Conservation (phyloP, 2,113 vertebrate species). For the Bombycilla garrulus region DNA sequence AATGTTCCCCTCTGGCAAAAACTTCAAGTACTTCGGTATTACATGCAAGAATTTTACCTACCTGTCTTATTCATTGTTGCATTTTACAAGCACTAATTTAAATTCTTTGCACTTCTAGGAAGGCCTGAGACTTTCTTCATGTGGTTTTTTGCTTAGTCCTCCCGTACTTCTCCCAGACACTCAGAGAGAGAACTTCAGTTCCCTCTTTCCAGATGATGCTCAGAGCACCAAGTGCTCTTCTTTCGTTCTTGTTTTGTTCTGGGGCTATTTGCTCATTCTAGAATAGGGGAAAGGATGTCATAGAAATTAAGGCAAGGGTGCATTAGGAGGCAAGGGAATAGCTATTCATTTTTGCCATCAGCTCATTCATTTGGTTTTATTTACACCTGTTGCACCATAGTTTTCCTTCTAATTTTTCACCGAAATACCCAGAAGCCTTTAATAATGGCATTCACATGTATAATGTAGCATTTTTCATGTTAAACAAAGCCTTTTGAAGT, state of each 20-base stretch:
- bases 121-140: background rate
- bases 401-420: constrained; percentile 24
- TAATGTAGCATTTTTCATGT: constrained; percentile 32
- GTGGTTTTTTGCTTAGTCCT: background rate
- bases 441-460: constrained; percentile 35
- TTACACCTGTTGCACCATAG: constrained; percentile 18
- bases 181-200: background rate
- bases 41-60: constrained; percentile 6
- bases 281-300: background rate
- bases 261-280: background rate
- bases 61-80: background rate
- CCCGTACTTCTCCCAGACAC: background rate
- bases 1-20: constrained; percentile 38
- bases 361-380: constrained; percentile 7
- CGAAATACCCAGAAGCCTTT: constrained; percentile 31
- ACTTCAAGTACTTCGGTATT: constrained; percentile 11
- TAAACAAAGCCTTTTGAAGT: constrained; percentile 30
- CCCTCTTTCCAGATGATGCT: background rate
- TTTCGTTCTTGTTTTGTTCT: background rate
- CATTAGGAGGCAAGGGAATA: background rate
- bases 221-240: background rate
- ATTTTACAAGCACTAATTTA: constrained; percentile 53
- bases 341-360: constrained; percentile 29
- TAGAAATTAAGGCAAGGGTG: background rate
- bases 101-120: constrained; percentile 11